Conservation (phyloP, 2,113 vertebrate genomes). For the Plecturocebus donacophilus region DNA sequence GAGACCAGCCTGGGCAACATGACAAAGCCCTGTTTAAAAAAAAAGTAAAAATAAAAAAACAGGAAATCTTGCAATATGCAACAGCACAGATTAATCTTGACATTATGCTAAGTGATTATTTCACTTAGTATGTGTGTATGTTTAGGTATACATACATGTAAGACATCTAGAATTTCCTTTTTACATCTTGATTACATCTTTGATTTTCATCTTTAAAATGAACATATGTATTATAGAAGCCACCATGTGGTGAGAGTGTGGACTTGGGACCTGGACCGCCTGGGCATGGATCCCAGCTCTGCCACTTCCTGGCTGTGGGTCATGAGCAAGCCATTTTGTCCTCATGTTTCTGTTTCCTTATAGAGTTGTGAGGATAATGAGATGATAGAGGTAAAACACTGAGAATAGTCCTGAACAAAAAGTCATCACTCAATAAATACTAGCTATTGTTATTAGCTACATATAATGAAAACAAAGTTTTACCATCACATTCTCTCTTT, state of each 20-base stretch:
- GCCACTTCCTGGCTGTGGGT: neutral
- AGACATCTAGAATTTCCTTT: neutral
- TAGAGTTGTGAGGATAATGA: neutral
- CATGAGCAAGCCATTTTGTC: neutral
- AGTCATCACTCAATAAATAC: neutral
- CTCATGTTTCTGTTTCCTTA: neutral
- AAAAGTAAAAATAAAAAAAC: neutral
- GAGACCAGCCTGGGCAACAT: no score
- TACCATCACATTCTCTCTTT: neutral
- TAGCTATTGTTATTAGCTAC: neutral
- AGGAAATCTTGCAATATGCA: neutral
- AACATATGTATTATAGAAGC: neutral
- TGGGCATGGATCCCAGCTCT: neutral
- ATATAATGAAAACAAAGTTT: constrained; percentile 15
- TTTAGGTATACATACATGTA: no score
- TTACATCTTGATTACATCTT: neutral
- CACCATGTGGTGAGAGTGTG: neutral
- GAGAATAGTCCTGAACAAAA: neutral
- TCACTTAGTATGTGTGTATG: no score
- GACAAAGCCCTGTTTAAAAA: no score
- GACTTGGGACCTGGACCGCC: neutral
- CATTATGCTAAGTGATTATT: neutral
- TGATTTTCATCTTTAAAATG: neutral
- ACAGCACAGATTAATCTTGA: neutral
- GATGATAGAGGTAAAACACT: neutral